Conservation (phyloP, 2,888 invertebrate genomes). For the Protonemura montana region DNA sequence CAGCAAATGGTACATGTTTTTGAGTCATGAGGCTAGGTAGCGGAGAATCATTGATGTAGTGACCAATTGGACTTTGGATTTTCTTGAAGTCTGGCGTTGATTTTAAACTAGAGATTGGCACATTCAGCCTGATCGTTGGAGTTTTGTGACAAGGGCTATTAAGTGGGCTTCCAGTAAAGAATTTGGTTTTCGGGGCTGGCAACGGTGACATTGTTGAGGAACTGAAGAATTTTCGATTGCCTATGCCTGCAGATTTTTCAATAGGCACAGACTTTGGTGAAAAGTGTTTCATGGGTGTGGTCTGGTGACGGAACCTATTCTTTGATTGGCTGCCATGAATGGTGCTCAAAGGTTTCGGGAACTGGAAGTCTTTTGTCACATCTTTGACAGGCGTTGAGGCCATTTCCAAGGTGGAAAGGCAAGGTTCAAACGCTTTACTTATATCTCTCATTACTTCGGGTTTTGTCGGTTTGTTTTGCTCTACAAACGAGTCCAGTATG, state of each 20-base stretch:
- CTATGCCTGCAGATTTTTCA: neutral
- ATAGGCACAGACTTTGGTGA: neutral
- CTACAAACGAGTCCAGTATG: neutral
- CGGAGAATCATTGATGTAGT: constrained; percentile 15
- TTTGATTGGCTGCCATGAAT: neutral
- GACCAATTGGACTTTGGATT: constrained; percentile 21
- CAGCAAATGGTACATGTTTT: neutral
- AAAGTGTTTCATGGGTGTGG: neutral
- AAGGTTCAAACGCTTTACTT: neutral
- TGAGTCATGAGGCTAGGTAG: neutral
- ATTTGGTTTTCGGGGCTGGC: neutral
- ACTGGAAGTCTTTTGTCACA: neutral
- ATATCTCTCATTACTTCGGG: neutral
- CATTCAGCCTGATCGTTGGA: too few relatives aligned
- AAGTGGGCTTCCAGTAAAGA: neutral
- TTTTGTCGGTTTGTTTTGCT: neutral
- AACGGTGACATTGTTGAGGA: neutral
- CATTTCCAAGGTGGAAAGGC: neutral
- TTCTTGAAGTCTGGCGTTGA: neutral
- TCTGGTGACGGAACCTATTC: neutral
- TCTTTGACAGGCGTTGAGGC: neutral
- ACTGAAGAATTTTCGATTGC: neutral
- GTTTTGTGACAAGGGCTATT: neutral
- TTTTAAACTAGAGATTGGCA: neutral
- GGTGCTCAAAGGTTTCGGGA: neutral